Percentiles rank a stretch among this genome's conserved stretches.
phyloP scores from a whole-genome alignment of 2,113 vertebrate species.

The Hiodon tergisus region DNA sequence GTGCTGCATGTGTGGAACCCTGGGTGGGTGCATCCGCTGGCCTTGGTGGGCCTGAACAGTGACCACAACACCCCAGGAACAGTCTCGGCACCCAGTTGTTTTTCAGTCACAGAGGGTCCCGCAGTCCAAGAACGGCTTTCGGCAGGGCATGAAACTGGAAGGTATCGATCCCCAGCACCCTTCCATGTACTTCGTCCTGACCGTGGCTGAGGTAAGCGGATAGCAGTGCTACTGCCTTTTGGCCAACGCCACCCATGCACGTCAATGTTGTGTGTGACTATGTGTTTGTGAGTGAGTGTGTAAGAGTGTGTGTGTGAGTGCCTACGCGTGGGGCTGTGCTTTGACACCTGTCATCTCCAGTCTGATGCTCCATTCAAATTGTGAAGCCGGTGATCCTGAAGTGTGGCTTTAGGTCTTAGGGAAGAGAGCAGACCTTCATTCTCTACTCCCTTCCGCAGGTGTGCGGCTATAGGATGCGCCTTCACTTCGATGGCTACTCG shows the following conservation, averaged over 20 bases:
- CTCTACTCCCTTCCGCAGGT: conserved; percentile 60
- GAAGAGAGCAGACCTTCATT: neutral
- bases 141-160: conserved; percentile 95
- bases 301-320: too few species aligned
- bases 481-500: conserved; percentile 94
- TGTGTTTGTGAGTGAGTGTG: neutral
- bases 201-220: conserved; percentile 81
- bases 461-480: conserved; percentile 86
- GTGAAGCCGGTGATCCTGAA: too few species aligned
- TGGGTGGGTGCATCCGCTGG: neutral
- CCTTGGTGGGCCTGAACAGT: neutral
- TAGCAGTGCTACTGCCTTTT: neutral
- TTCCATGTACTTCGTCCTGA: conserved; percentile 96
- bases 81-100: conserved; percentile 19
- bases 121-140: conserved; percentile 79
- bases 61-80: neutral
- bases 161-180: conserved; percentile 94
- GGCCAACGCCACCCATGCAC: neutral
- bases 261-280: neutral
- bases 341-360: neutral
- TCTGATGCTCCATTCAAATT: neutral
- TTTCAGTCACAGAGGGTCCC: conserved; percentile 69
- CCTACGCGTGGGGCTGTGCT: neutral
- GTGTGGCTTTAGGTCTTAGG: neutral
- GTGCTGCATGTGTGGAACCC: neutral